phyloP scores from a whole-genome alignment of 2,797 vertebrate genomes.

The Knipowitschia caucasica region DNA sequence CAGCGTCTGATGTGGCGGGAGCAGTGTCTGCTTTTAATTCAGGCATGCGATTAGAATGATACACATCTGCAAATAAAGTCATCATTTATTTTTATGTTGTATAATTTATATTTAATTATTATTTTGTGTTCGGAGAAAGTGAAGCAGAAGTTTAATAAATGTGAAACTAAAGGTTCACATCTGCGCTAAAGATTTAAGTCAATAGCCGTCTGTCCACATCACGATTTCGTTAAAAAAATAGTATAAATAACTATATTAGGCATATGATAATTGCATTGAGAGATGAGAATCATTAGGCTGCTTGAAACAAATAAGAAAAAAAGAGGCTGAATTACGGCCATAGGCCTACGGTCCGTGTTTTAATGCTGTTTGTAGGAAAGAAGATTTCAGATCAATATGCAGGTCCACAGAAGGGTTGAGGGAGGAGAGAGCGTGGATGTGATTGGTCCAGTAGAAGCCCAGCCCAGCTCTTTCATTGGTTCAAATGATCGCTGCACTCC shows the following conservation, averaged over 20 bases:
- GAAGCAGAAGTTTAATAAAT: conserved; percentile 20
- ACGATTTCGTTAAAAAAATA: too few species aligned
- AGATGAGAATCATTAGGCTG: too few species aligned
- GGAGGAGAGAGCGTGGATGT: conserved; percentile 38
- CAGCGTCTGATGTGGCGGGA: conserved; percentile 48
- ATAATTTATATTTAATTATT: too few species aligned
- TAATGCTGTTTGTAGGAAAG: conserved; percentile 13
- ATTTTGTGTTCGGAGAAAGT: conserved; percentile 28
- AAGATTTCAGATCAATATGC: conserved; percentile 59
- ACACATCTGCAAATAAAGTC: conserved; percentile 40
- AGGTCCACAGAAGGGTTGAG: conserved; percentile 38
- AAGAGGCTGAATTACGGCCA: too few species aligned
- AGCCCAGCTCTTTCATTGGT: conserved; percentile 75
- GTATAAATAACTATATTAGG: too few species aligned
- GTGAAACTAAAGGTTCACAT: conserved; percentile 20
- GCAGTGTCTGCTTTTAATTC: conserved; percentile 28
- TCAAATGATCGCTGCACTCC: conserved; percentile 59
- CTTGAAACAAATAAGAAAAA: too few species aligned
- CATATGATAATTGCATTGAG: too few species aligned
- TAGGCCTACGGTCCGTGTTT: too few species aligned
- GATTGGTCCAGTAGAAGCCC: conserved; percentile 72
- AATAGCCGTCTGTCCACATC: conserved; percentile 11
- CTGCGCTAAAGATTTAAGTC: conserved; percentile 22
- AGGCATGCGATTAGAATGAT: too few species aligned
- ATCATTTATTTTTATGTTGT: conserved; percentile 44